phyloP scores from a whole-genome alignment of 2,888 invertebrate species.

The Ennomos fuscantarius region DNA sequence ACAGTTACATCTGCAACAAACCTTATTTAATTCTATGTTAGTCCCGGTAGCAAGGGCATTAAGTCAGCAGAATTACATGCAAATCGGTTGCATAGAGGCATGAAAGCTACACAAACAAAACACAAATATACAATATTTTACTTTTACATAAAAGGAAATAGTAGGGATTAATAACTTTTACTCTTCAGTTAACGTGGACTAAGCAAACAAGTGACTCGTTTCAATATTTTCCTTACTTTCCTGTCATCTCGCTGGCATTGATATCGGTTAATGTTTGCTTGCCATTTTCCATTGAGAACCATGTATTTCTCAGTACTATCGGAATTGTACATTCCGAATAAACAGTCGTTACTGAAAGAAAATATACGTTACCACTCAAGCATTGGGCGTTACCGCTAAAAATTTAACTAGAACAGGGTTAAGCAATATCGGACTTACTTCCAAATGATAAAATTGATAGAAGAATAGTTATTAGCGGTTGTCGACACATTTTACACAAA shows the following conservation, averaged over 20 bases:
- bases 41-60: too few relatives aligned
- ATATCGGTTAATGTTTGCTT: slow-evolving; percentile 93
- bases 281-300: slow-evolving; percentile 97
- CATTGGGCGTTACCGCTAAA: slow-evolving; percentile 66
- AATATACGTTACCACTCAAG: slow-evolving; percentile 37
- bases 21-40: too few relatives aligned
- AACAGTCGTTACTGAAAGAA: slow-evolving; percentile 57
- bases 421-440: slow-evolving; percentile 45
- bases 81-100: too few relatives aligned
- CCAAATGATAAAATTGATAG: slow-evolving; percentile 45
- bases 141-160: too few relatives aligned
- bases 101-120: too few relatives aligned
- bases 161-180: too few relatives aligned
- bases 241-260: slow-evolving; percentile 91
- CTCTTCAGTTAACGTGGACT: too few relatives aligned
- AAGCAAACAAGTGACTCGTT: slow-evolving; percentile 23
- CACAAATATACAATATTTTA: too few relatives aligned
- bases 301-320: slow-evolving; percentile 91
- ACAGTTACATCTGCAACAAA: too few relatives aligned
- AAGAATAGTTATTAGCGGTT: slow-evolving; percentile 37
- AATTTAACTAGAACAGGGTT: slow-evolving; percentile 33
- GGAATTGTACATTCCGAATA: slow-evolving; percentile 89
- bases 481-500: slow-evolving; percentile 45
- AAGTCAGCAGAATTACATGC: too few relatives aligned
- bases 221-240: slow-evolving; percentile 64